Evolutionary conservation across 1,140 invertebrate genomes (phyloP), one percentile per base, ranked within the genome.

Genomic region (Physella acuta): DNA sequence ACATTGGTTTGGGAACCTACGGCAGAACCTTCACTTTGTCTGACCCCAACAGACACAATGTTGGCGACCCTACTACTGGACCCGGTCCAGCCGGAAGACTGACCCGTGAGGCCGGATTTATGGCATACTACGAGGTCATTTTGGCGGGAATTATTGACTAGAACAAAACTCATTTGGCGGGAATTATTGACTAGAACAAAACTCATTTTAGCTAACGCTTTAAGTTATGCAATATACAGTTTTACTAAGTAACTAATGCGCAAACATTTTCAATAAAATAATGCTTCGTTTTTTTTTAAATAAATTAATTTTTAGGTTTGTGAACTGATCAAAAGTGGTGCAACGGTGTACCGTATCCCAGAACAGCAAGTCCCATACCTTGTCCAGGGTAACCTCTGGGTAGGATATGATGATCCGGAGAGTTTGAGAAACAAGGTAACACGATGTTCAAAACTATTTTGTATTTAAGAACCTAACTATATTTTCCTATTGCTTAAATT

Each of bases 1-100:
- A 98, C 65, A 94, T 99, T 79, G 96, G 96, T 73, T 94, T 98
- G 91, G 92, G 94, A 0, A 24, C 76, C 28, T 82, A 80, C 59
- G 81, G 78, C 5, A 58, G 77, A 2, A 66, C 74, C 17, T 82
- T 81, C 59, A 78, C 75, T 1, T 63, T 82, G 56, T 63, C 69
- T 17, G 49, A 61, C 26, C 26, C 70, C 0, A 37, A 68, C 28
- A 58, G 73, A n/a, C n/a, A 56, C 14, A 60, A 34, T 11, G 51
- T 77, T 3, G 75, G 75, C 2, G 73, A 67, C 8, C 68, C 73
- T 17, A 72, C 75, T 2, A 52, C 63, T n/a, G 72, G 76, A 17
- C 66, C 73, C 0, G 76, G 78, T 1, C 30, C 60, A 28, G 87
- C 93, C 1, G 81, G 81, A 3, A 28, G 24, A 16, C 91, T 90